phyloP scores from a whole-genome alignment of 2,888 invertebrate genomes.

The Hypselothyrea guttata region DNA sequence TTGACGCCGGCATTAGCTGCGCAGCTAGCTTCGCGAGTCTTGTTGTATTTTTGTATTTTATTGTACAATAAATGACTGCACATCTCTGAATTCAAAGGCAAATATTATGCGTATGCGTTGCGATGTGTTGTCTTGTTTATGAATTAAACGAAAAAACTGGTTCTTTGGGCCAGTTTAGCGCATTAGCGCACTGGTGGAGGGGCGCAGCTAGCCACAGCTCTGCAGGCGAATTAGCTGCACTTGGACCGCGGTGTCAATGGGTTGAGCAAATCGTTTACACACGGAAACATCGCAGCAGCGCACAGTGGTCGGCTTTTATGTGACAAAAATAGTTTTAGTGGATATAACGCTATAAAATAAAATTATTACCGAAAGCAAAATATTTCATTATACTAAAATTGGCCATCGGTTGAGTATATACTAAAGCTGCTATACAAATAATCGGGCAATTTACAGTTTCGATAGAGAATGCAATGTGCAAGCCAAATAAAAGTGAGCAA shows the following conservation, averaged over 20 bases:
- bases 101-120: conserved; percentile 20
- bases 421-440: too few species aligned
- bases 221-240: conserved; percentile 19
- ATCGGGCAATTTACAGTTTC: too few species aligned
- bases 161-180: conserved; percentile 38
- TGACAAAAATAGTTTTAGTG: too few species aligned
- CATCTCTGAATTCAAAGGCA: conserved; percentile 55
- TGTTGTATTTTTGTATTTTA: conserved; percentile 39
- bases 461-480: too few species aligned
- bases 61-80: conserved; percentile 67
- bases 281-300: conserved; percentile 9
- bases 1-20: conserved; percentile 21
- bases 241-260: conserved; percentile 44
- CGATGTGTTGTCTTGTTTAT: conserved; percentile 49
- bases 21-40: conserved; percentile 20
- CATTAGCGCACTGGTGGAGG: too few species aligned
- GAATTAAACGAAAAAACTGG: conserved; percentile 58
- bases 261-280: conserved; percentile 36
- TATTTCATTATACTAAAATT: too few species aligned
- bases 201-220: conserved; percentile 13
- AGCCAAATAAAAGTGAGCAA: too few species aligned
- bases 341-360: too few species aligned
- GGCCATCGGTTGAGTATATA: too few species aligned
- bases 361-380: too few species aligned
- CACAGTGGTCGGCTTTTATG: too few species aligned